Evolutionary conservation across 2,797 vertebrate genomes (phyloP).

Genomic region (Acipenser transmontanus): DNA sequence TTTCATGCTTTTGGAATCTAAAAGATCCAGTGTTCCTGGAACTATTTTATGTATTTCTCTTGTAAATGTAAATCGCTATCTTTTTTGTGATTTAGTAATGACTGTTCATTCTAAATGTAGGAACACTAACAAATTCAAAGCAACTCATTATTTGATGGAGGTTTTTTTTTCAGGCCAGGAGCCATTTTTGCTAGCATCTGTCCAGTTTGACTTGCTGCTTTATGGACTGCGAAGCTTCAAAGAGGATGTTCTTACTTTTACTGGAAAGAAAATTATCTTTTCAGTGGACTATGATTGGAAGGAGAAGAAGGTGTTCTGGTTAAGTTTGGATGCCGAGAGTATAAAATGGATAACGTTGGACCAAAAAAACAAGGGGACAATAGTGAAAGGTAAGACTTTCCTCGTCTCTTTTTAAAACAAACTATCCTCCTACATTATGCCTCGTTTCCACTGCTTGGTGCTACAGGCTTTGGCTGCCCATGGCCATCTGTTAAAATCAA

Average conservation of each 20-base stretch:
- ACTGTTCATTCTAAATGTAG: too few species aligned
- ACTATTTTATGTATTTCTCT: neutral
- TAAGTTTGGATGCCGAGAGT: constrained; percentile 73
- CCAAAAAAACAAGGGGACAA: constrained; percentile 54
- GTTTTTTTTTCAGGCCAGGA: constrained; percentile 53
- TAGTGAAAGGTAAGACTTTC: constrained; percentile 72
- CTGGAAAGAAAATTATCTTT: constrained; percentile 60
- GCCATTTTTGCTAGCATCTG: constrained; percentile 68
- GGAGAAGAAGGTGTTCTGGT: constrained; percentile 76
- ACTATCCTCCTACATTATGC: too few species aligned
- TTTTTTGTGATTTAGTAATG: neutral
- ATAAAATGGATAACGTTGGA: constrained; percentile 72
- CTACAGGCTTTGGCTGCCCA: too few species aligned
- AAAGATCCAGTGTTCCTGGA: neutral
- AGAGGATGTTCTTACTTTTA: constrained; percentile 54
- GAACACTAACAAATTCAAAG: neutral
- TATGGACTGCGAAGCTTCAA: constrained; percentile 61
- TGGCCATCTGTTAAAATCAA: too few species aligned
- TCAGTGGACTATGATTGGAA: constrained; percentile 76
- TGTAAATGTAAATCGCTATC: neutral
- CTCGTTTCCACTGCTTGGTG: too few species aligned
- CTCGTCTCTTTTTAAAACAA: too few species aligned
- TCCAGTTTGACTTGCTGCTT: constrained; percentile 71
- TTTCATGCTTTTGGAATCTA: too few species aligned
- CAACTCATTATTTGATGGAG: neutral